A percentile compares a stretch with the other conserved stretches of the same genome.
Conservation (phyloP, 2,797 vertebrate species). For the Hylomyscus alleni region DNA sequence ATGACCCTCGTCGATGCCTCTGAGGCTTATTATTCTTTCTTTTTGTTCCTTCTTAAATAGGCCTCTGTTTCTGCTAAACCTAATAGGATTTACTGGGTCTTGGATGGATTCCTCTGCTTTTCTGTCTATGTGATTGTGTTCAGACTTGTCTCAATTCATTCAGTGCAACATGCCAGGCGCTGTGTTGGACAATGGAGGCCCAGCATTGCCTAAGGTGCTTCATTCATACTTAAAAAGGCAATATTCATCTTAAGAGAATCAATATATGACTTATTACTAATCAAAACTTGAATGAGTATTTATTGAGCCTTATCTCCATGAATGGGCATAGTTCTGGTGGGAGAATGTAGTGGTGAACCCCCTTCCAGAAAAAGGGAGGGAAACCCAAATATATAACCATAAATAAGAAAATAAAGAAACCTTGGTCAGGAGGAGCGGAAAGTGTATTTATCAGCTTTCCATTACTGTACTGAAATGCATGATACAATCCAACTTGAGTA, state of each 20-base stretch:
- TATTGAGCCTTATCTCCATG: background rate
- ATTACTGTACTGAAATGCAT: background rate
- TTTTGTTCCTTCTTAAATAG: background rate
- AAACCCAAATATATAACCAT: background rate
- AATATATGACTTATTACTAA: background rate
- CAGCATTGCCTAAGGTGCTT: background rate
- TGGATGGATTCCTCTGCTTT: constrained; percentile 5
- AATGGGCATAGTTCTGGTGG: background rate
- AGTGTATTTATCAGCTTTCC: background rate
- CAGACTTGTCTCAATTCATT: background rate
- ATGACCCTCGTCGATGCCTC: background rate
- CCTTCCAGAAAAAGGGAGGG: background rate
- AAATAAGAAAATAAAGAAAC: background rate
- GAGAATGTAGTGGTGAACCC: background rate
- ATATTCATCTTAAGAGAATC: background rate
- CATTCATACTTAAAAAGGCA: background rate
- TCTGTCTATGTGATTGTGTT: background rate
- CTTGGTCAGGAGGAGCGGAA: background rate
- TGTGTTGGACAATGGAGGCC: background rate
- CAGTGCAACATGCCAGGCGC: background rate
- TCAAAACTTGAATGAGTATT: background rate
- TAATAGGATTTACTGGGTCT: background rate
- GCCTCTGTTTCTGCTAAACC: constrained; percentile 32
- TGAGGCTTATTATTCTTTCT: background rate
- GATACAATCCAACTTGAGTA: background rate